Evolutionary conservation across 2,113 vertebrate species (phyloP), one percentile per base, ranked within the genome.

Genomic region (Recurvirostra avosetta): DNA sequence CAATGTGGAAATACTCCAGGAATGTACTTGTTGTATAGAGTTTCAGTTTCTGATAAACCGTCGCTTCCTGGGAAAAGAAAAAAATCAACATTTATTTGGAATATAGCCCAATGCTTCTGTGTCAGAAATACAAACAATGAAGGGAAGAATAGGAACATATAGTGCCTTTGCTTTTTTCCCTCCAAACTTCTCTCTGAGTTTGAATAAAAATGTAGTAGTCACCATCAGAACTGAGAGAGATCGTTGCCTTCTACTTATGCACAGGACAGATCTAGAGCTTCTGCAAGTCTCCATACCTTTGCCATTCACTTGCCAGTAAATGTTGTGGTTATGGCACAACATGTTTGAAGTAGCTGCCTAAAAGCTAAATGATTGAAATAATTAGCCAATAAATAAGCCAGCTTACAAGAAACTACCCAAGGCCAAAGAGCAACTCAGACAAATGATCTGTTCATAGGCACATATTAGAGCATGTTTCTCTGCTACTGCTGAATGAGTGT

Each of bases 391-490:
- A 53, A 58, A 62, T 61, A 5, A 72, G 4, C 5, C 16, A n/a
- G 10, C 16, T 88, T 76, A 43, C 21, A 38, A 82, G 79, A 26
- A 40, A 21, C 23, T 67, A 53, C 23, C 11, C 9, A 58, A 63
- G n/a, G 59, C 20, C 20, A 75, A 32, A n/a, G 5, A 19, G 19
- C 29, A 81, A 49, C 14, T 65, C 20, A 47, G 55, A 30, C 20
- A n/a, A 79, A 72, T 21, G 0, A 25, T 59, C n/a, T 71, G 26
- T 49, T 59, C 34, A 26, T 0, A 1, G 11, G 11, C 36, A 52
- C 0, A 0, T 12, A n/a, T 29, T 14, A 20, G 19, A 50, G 7
- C 1, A 1, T 26, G 9, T 38, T 63, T 55, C 38, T 47, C 62
- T 85, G 21, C 65, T 67, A 2, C 13, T 53, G 58, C 36, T 77